Evolutionary conservation across 2,797 vertebrate species (phyloP).

Genomic region (Pseudochirops corinnae): DNA sequence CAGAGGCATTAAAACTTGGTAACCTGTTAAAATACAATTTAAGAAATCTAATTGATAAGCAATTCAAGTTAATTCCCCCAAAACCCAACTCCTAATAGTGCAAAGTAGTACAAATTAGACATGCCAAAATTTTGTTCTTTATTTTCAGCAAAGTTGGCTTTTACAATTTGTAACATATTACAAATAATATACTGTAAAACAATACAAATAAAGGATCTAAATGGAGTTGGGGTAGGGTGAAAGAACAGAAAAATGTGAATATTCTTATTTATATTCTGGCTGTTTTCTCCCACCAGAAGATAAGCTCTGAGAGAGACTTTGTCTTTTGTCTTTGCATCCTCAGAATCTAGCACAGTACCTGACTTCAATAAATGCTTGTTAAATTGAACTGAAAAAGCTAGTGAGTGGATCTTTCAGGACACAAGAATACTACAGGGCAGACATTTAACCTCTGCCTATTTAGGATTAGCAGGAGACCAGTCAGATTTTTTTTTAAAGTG

Average conservation of each 20-base stretch:
- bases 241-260: neutral
- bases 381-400: neutral
- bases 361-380: neutral
- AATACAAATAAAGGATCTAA: neutral
- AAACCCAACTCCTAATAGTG: neutral
- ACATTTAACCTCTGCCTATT: neutral
- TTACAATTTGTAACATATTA: neutral
- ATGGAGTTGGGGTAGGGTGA: neutral
- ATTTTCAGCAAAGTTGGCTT: neutral
- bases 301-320: neutral
- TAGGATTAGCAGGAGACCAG: neutral
- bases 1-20: neutral
- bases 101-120: neutral
- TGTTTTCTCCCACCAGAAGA: neutral
- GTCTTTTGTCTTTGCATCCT: neutral
- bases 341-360: neutral
- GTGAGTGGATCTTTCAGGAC: neutral
- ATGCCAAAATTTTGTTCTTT: neutral
- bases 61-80: neutral
- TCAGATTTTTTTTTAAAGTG: neutral
- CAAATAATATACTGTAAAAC: neutral
- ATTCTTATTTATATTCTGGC: neutral
- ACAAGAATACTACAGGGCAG: neutral
- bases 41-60: constrained; percentile 3
- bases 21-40: neutral